A percentile compares a stretch with the other conserved stretches of the same genome.
Evolutionary conservation across 92 coral and sea anemone species (phyloP).

Genomic region (Pocillopora meandrina): DNA sequence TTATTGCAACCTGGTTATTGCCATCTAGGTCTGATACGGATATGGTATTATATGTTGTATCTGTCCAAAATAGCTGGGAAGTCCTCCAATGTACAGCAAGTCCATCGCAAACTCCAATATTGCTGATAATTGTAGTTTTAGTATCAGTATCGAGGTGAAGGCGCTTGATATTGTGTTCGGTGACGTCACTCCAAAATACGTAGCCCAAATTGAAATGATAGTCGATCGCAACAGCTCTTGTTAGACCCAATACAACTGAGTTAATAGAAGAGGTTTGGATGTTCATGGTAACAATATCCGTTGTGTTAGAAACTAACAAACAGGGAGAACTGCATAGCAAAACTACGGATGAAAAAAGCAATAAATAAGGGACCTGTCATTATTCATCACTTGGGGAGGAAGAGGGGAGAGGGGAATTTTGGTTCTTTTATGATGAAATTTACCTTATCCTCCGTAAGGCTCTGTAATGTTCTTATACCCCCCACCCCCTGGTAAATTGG

Average conservation of each 20-base stretch:
- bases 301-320: constrained; percentile 39
- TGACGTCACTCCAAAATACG: constrained; percentile 67
- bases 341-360: neutral
- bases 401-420: no score
- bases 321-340: constrained; percentile 29
- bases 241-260: constrained; percentile 28
- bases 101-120: constrained; percentile 72
- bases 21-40: constrained; percentile 70
- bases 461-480: no score
- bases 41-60: constrained; percentile 56
- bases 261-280: neutral
- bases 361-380: neutral
- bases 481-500: no score
- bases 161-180: constrained; percentile 45
- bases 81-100: constrained; percentile 76
- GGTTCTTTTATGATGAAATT: no score
- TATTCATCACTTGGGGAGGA: no score
- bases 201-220: constrained; percentile 42
- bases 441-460: no score
- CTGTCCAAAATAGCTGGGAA: constrained; percentile 73
- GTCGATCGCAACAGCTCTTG: constrained; percentile 61
- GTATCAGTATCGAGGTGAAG: constrained; percentile 13
- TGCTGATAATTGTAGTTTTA: constrained; percentile 2
- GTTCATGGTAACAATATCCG: constrained; percentile 29
- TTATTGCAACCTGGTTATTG: constrained; percentile 40